phyloP scores from a whole-genome alignment of 2,888 invertebrate species.

The Tinea semifulvella region DNA sequence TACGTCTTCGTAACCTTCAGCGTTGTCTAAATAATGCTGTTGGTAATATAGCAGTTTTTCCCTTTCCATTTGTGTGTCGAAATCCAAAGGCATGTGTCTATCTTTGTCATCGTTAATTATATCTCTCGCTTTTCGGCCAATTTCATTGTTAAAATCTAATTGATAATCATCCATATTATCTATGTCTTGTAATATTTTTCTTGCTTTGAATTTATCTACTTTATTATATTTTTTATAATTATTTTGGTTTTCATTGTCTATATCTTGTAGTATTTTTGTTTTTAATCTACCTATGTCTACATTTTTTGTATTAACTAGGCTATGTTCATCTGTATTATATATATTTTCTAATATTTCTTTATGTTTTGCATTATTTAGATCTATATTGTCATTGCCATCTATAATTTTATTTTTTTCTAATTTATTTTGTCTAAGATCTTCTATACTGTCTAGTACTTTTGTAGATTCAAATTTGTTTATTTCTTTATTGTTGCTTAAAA shows the following conservation, averaged over 20 bases:
- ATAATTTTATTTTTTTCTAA: too few relatives aligned
- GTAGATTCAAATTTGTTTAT: too few relatives aligned
- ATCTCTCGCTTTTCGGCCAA: constrained; percentile 52
- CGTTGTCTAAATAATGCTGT: constrained; percentile 46
- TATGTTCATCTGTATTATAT: constrained; percentile 57
- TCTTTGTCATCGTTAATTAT: constrained; percentile 50
- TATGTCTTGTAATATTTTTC: constrained; percentile 47
- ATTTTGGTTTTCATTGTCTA: neutral
- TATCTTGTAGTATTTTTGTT: too few relatives aligned
- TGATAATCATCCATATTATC: constrained; percentile 59
- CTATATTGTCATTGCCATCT: too few relatives aligned
- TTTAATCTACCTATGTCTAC: too few relatives aligned
- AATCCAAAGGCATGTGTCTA: constrained; percentile 40
- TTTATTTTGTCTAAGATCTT: neutral
- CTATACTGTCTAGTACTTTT: too few relatives aligned
- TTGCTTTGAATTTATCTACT: constrained; percentile 23
- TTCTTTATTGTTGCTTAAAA: constrained; percentile 3
- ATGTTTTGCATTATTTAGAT: neutral
- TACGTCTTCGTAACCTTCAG: constrained; percentile 55
- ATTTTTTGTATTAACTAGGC: too few relatives aligned
- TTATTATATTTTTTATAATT: neutral
- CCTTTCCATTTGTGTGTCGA: constrained; percentile 62
- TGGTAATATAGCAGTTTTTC: constrained; percentile 58
- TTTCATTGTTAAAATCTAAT: constrained; percentile 51
- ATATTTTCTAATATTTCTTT: constrained; percentile 43